A percentile compares a stretch with the other conserved stretches of the same genome.
These are phyloP conservation scores for Anthophora plumipes DNA, from an alignment of 2,888 invertebrate genomes.

Conservation along the genomic window DNA sequence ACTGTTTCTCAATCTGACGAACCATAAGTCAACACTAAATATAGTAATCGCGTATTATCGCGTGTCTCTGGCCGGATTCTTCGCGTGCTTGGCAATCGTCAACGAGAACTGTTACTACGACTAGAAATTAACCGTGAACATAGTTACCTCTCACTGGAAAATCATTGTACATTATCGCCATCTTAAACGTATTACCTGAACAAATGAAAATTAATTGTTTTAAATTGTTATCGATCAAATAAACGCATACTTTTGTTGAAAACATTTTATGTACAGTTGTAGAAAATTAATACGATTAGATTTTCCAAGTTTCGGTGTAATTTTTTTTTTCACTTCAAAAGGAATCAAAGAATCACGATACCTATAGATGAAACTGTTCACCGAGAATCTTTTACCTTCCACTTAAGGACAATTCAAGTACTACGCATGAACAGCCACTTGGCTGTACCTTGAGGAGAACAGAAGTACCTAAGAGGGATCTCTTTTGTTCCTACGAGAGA, in stretches of 20 bases:
- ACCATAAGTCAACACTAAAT: slow-evolving; percentile 71
- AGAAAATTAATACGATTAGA: not conserved
- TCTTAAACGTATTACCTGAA: not conserved
- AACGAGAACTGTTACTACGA: slow-evolving; percentile 19
- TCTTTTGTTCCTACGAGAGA: slow-evolving; percentile 39
- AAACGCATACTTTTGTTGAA: not conserved
- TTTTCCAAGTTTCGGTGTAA: not conserved
- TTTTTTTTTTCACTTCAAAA: not conserved
- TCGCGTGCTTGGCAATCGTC: slow-evolving; percentile 39
- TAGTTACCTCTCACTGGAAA: not conserved
- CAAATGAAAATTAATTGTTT: not conserved
- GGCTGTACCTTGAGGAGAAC: slow-evolving; percentile 36
- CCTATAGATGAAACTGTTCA: not conserved
- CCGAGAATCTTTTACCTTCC: slow-evolving; percentile 25
- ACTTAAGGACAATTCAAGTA: slow-evolving; percentile 32
- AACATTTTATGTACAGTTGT: not conserved
- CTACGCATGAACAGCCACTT: slow-evolving; percentile 44
- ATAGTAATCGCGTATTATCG: slow-evolving; percentile 68
- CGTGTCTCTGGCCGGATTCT: slow-evolving; percentile 47
- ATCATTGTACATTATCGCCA: not conserved
- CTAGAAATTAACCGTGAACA: slow-evolving; percentile 26
- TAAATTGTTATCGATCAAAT: not conserved
- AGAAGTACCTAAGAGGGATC: slow-evolving; percentile 36
- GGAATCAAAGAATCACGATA: not conserved
- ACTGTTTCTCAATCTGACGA: slow-evolving; percentile 54